A percentile compares a stretch with the other conserved stretches of the same genome.
Evolutionary conservation across 2,797 vertebrate genomes (phyloP).

Genomic region (Mus minutoides): DNA sequence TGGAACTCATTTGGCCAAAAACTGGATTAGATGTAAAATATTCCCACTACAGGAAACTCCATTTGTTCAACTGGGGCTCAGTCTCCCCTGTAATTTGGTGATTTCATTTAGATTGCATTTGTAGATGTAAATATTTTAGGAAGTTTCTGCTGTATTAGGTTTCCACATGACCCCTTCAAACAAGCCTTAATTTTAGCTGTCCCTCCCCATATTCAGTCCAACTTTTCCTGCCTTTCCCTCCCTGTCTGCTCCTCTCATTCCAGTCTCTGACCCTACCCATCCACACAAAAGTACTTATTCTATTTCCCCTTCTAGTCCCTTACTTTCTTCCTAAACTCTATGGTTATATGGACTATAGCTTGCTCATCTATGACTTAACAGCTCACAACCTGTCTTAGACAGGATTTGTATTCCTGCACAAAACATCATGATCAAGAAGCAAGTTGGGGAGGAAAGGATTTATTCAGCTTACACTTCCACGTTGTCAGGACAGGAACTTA

Average conservation of each 20-base stretch:
- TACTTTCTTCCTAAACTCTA: neutral
- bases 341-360: neutral
- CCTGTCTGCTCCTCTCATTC: no score
- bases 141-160: neutral
- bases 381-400: neutral
- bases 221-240: no score
- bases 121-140: neutral
- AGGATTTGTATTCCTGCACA: no score
- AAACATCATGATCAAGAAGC: no score
- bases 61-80: neutral
- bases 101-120: neutral
- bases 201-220: neutral
- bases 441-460: no score
- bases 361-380: neutral
- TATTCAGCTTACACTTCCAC: no score
- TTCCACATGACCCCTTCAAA: neutral
- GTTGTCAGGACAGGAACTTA: no score
- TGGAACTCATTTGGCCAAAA: neutral
- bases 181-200: no score
- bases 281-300: neutral
- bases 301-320: neutral
- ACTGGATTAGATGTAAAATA: no score
- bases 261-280: neutral
- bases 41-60: neutral
- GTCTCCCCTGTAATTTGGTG: neutral